Evolutionary conservation across 2,797 vertebrate species (phyloP).

Genomic region (Sebastes hubbsi): DNA sequence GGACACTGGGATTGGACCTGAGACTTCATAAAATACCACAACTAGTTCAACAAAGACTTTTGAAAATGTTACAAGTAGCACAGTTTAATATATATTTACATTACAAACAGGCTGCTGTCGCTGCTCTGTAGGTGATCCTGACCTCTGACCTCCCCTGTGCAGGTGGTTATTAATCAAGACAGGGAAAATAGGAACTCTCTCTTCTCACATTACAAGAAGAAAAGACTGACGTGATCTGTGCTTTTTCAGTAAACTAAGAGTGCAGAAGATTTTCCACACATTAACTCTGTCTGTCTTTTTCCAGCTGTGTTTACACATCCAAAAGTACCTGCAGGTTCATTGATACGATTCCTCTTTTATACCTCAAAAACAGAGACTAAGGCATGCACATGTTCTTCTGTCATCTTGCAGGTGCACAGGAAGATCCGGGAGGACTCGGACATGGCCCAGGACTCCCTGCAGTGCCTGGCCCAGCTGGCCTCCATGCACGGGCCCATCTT

Average conservation of each 20-base stretch:
- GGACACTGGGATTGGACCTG: too few species aligned
- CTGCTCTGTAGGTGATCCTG: too few species aligned
- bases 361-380: background rate
- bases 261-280: background rate
- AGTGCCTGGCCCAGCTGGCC: conserved; percentile 97
- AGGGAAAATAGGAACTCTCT: too few species aligned
- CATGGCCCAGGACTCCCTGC: conserved; percentile 99
- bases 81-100: too few species aligned
- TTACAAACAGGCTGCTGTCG: too few species aligned
- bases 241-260: too few species aligned
- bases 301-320: background rate
- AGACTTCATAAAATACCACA: background rate
- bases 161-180: too few species aligned
- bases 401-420: conserved; percentile 91
- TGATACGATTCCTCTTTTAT: background rate
- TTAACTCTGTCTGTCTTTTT: background rate
- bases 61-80: background rate
- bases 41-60: background rate
- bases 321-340: background rate
- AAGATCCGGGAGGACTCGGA: conserved; percentile 99
- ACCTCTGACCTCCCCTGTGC: too few species aligned
- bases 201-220: too few species aligned
- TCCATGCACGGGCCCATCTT: conserved; percentile 97
- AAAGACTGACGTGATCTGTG: too few species aligned
- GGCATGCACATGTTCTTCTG: background rate